Base-by-base conservation (phyloP, 2,888 invertebrate genomes). In the Aphidius colemani region DNA sequence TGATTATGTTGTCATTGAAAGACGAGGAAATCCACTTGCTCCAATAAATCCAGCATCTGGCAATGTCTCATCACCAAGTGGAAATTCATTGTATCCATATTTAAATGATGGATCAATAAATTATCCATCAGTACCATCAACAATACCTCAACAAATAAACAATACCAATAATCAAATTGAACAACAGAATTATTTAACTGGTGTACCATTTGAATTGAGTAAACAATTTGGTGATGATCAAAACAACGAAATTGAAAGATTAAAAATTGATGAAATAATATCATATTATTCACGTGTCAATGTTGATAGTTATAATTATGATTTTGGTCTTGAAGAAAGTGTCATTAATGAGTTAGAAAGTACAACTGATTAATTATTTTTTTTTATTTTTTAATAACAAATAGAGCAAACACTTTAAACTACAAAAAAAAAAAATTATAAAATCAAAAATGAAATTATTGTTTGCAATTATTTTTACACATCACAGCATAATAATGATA, bases 121-220 rank as follows among this genome's bases (percentile, higher is more conserved):
- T 5, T 56, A 67, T 4, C 53, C 68, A 5, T 45, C 69, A 7
- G 72, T 73, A 57, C 74, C 75, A 59, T 40, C 63, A 68, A 13
- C 50, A 8, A 40, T 43, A 7, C 66, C 45, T 10, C 66, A 64
- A 45, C n/a, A 30, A 30, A 30, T 30, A 30, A 30, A 30, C 5
- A 30, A 30, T 2, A 30, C 13, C 10, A 53, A 66, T 11, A 10
- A 57, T 44, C 58, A 58, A 18, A 61, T 63, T 39, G 77, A 76
- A 4, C 62, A 61, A 10, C 61, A 68, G 13, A 75, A 72, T 74
- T 86, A 87, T 67, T 75, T 88, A 7, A 85, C 84, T 71, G 85
- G 85, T 45, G 86, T 88, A 1, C 88, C 87, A 0, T 88, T 88
- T 69, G 78, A 83, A 13, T 72, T 88, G 67, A 84, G 84, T 2